Base-by-base conservation (phyloP, 2,888 invertebrate genomes). In the Torymus texanus region DNA sequence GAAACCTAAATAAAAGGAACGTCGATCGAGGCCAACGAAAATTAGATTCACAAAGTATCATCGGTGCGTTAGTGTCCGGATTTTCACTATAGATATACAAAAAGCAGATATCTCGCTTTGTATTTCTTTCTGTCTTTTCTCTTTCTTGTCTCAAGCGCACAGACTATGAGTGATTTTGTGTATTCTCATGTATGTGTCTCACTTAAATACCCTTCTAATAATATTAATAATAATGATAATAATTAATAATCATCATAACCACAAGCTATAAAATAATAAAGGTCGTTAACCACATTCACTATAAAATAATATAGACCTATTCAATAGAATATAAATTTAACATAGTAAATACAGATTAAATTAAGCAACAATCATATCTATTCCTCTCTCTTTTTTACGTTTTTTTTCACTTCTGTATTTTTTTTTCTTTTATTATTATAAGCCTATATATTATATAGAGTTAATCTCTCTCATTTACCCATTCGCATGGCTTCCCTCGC, bases 341-440 rank as follows among this genome's bases (percentile, higher is more conserved):
- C 89, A 87, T 89, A 89, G 87, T 87, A 89, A 89, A 88, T 88
- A 89, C 87, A 88, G 86, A 81, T 86, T 88, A 90, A 90, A 90
- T 89, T 85, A 90, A 90, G 90, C 89, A 90, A 90, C 86, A 88
- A 87, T 88, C 85, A 85, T 84, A 83, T 84, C 78, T 81, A 81
- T 83, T 62, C 80, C 62, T 80, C 67, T 82, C 72, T 79, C 70
- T 80, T 80, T 79, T 79, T 77, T 75, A 41, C 41, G 41, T 61
- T 59, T 18, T 61, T 59, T 71, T 58, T 63, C 24, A 67, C 13
- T 75, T 72, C 68, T 68, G 41, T 70, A 51, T 81, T 50, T 81
- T 68, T 72, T 81, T 68, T 72, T 24, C 56, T 72, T 3, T 71
- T 56, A 68, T 79, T 73, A 50, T 75, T 67, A 70, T 80, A 67